Base-by-base conservation (phyloP, 2,797 vertebrate species). In the Toxotes lorentzi region DNA sequence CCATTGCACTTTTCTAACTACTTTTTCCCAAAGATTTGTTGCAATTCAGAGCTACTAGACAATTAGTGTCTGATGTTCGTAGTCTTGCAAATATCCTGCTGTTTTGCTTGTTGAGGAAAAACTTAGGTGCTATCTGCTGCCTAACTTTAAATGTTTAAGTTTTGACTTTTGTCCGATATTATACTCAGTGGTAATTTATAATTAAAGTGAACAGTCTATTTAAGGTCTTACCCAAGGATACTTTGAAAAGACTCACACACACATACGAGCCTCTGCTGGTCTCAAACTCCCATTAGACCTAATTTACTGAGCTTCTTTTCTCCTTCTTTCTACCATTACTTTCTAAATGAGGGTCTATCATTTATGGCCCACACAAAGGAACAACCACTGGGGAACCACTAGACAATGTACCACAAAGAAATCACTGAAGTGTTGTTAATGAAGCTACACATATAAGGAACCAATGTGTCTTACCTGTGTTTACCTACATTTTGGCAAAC, bases 261-360 rank as follows among this genome's bases (percentile, higher is more conserved):
- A 65, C 21, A 72, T 13, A 61, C 12, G 27, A 65, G 24, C 63
- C 66, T 79, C 61, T 51, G 66, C 54, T 35, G 50, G 38, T 38
- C 65, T 85, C 61, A 71, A 81, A 76, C 61, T 50, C 76, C 34
- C 47, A 73, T 84, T 82, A 78, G 75, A 77, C 47, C 68, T 79
- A 45, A 86, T 81, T 86, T 87, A 77, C 24, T 30, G 38, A 60
- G 62, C 27, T 38, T 84, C 47, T 19, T 67, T 43, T 56, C 7
- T 7, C 19, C 47, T 70, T 53, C 27, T 71, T 58, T 61, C 19
- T 56, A 17, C 73, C 65, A 68, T 79, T 48, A 66, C 32, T 74
- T 72, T 65, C 16, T 21, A 47, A 30, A 38, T 9, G 23, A 21
- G 16, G 40, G 13, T 84, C 56, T 40, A 8, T 73, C 21, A 51